Base-by-base conservation (phyloP, 2,113 vertebrate genomes). In the Corythornis madagascariensis region DNA sequence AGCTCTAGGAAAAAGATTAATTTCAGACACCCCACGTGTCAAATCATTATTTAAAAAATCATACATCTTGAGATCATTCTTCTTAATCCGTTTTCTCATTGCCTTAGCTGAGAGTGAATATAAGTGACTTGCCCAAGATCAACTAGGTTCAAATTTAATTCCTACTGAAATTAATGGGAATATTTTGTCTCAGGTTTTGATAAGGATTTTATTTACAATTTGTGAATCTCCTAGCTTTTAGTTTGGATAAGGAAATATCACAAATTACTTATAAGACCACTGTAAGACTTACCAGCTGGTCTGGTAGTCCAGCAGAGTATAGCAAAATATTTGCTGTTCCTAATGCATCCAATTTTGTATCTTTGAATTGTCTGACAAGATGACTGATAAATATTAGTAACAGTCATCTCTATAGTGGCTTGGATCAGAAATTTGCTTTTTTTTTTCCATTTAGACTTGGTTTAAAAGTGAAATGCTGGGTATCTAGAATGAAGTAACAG, bases 401-500 rank as follows among this genome's bases (percentile, higher is more conserved):
- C 10, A 25, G 9, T 55, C 21, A 31, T 81, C 17, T 52, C 33
- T 75, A 0, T 20, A 50, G 80, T 64, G 17, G 47, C 53, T 85
- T 71, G 29, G 16, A 35, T 82, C 15, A 38, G 72, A 77, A 67
- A 19, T 63, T 50, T 47, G 28, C 29, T 15, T 45, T 17, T 33
- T 33, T 42, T 92, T 81, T 92, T 84, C 77, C 63, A 9, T 31
- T 83, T 89, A 71, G 84, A 67, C 61, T 93, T 94, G 63, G 80
- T 75, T 91, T 94, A 57, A 86, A 20, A 13, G 4, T 74, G 28
- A 50, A 79, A 79, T 93, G 42, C 74, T 83, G 53, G 55, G 63
- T 94, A 93, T 21, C 24, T 95, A 80, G 73, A 86, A 82, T 93
- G 67, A 88, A 88, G 74, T 74, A 56, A 84, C 25, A 25, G 40